A percentile compares a stretch with the other conserved stretches of the same genome.
phyloP scores from a whole-genome alignment of 1,140 invertebrate genomes.

The Papilio xuthus region DNA sequence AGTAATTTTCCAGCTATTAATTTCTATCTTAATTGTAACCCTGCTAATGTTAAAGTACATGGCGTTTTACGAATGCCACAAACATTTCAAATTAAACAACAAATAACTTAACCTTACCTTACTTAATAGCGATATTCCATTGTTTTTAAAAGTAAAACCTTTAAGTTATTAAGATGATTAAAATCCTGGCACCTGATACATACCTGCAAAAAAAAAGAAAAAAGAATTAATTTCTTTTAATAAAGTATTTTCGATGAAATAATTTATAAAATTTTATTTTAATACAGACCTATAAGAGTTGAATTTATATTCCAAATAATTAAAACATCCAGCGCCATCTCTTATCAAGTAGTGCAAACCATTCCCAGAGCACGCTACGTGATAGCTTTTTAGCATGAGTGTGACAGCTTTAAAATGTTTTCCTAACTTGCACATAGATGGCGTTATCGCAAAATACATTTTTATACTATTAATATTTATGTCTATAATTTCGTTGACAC shows the following conservation, averaged over 20 bases:
- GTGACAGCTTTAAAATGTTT: neutral
- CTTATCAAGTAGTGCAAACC: neutral
- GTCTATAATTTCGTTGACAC: neutral
- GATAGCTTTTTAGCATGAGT: neutral
- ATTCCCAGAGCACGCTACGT: neutral
- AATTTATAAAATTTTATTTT: too few relatives aligned
- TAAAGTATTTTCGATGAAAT: too few relatives aligned
- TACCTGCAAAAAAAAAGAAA: constrained; percentile 14
- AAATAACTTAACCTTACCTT: neutral
- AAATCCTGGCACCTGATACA: neutral
- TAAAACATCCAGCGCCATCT: neutral
- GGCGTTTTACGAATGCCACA: neutral
- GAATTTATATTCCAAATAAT: neutral
- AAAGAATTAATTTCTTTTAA: neutral
- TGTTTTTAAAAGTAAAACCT: neutral
- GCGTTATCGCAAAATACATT: neutral
- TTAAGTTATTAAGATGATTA: neutral
- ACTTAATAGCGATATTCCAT: neutral
- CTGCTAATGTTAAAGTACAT: neutral
- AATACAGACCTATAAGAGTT: too few relatives aligned
- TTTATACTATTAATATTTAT: neutral
- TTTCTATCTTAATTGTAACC: constrained; percentile 6
- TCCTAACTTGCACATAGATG: neutral
- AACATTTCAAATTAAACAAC: neutral
- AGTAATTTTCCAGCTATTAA: neutral